Base-by-base conservation (phyloP, 2,888 invertebrate genomes). In the Coelogynopora nodosa region DNA sequence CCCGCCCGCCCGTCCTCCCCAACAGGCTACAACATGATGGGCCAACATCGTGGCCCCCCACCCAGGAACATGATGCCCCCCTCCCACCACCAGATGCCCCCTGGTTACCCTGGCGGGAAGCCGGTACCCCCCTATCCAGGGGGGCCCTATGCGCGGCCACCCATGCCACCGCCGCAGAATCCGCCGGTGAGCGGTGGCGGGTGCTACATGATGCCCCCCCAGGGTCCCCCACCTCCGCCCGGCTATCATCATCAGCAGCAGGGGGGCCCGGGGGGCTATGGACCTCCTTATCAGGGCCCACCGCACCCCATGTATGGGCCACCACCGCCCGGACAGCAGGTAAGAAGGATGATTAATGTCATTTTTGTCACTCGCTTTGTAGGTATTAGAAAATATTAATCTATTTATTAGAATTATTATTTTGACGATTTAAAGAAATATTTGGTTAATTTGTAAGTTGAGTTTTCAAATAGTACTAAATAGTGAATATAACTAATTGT, bases 11-110 rank as follows among this genome's bases (percentile, higher is more conserved):
- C 18, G 49, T n/a, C n/a, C n/a, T n/a, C n/a, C n/a, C 49, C 18
- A 10, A 49, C 49, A 74, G 74, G 74, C 27, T 74, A 74, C 74
- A 74, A 74, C 74, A 74, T 74, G 74, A 74, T 74, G 74, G 74
- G 74, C 2, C 74, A 74, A 74, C 74, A 74, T 26, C 74, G 74
- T 5, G 74, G 74, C 10, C 23, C 74, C 5, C 74, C 74, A 74
- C 18, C 18, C 2, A 74, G 74, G 74, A 74, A 74, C 27, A 74
- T 74, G 74, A 74, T 74, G 74, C 74, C 74, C 74, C 74, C 74
- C 2, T 74, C 74, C 2, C 74, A 74, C 74, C 74, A 13, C 74
- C 74, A 74, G 27, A 74, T 74, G 74, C 49, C 49, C 5, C 49
- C 49, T 18, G 5, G 23, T 23, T 23, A 5, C 2, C 49, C 74